Conservation (phyloP, 53 echinoderm and acorn worm genomes). For the Paelopatides confundens region DNA sequence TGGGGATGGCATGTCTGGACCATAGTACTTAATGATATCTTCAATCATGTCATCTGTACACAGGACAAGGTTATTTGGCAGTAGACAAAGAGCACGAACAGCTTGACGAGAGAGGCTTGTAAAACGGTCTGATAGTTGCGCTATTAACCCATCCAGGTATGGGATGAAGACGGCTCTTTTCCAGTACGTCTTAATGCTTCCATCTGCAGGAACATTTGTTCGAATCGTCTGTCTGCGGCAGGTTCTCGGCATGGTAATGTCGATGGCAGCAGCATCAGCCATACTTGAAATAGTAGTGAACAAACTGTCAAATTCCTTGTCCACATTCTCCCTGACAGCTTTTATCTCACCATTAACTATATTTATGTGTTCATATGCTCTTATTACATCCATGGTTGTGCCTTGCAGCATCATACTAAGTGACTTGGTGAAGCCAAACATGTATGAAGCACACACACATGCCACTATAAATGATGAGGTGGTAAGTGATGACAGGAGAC, state of each 20-base stretch:
- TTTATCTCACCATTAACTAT: slow-evolving; percentile 31
- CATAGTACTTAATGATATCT: neutral
- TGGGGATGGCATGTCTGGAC: slow-evolving; percentile 15
- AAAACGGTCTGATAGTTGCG: slow-evolving; percentile 11
- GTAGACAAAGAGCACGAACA: neutral
- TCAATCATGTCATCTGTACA: neutral
- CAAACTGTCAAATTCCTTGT: slow-evolving; percentile 25
- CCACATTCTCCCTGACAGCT: slow-evolving; percentile 18
- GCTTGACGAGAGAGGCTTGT: neutral
- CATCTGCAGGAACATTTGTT: slow-evolving; percentile 38
- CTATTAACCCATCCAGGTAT: slow-evolving; percentile 25
- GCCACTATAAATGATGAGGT: slow-evolving; percentile 20
- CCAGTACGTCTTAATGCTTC: neutral
- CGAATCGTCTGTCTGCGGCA: slow-evolving; percentile 15
- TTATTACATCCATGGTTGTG: slow-evolving; percentile 27
- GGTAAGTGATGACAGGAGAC: neutral
- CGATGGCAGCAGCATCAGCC: slow-evolving; percentile 16
- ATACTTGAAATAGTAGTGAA: slow-evolving; percentile 15
- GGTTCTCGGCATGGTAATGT: neutral
- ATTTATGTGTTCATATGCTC: slow-evolving; percentile 17
- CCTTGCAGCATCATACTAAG: slow-evolving; percentile 27
- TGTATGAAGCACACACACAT: slow-evolving; percentile 6
- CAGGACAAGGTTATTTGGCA: neutral
- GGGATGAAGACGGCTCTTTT: slow-evolving; percentile 41
- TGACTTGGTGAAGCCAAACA: slow-evolving; percentile 41